A percentile compares a stretch with the other conserved stretches of the same genome.
These are phyloP conservation scores for Acropora tenuis DNA, from an alignment of 64 coral and sea anemone genomes.

Conservation along the genomic window DNA sequence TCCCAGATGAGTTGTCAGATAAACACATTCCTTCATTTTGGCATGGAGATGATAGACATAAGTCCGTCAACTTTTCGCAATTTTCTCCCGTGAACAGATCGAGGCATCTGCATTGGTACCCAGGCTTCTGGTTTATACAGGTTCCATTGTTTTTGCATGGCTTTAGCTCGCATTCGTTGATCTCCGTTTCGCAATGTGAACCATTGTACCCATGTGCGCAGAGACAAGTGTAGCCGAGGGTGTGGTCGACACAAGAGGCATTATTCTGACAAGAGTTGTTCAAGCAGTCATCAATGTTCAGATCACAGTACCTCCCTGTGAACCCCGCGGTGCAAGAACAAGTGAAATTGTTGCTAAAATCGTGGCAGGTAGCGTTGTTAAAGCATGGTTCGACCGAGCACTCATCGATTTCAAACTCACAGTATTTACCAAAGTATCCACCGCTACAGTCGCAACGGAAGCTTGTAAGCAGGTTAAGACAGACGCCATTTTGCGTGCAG, in stretches of 20 bases:
- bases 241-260: conserved; percentile 24
- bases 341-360: conserved; percentile 16
- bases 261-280: conserved; percentile 29
- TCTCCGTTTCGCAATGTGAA: no score
- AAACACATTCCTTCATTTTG: conserved; percentile 58
- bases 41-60: conserved; percentile 38
- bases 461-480: conserved; percentile 30
- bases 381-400: conserved; percentile 12
- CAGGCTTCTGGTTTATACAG: neutral
- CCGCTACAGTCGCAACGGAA: conserved; percentile 17
- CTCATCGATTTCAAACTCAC: conserved; percentile 47
- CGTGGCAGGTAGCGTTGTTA: conserved; percentile 38
- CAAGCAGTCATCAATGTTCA: conserved; percentile 53
- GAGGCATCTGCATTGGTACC: conserved; percentile 21
- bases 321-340: conserved; percentile 46
- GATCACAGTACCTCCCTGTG: conserved; percentile 48
- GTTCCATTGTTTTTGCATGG: conserved; percentile 30
- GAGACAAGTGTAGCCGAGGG: conserved; percentile 13
- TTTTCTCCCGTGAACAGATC: conserved; percentile 20
- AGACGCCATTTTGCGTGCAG: conserved; percentile 36
- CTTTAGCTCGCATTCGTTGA: conserved; percentile 15
- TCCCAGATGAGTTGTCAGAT: conserved; percentile 25
- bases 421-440: conserved; percentile 47
- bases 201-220: no score
- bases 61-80: conserved; percentile 47